Evolutionary conservation across 2,888 invertebrate genomes (phyloP), one percentile per base, ranked within the genome.

Genomic region (Drosophila stalkeri): DNA sequence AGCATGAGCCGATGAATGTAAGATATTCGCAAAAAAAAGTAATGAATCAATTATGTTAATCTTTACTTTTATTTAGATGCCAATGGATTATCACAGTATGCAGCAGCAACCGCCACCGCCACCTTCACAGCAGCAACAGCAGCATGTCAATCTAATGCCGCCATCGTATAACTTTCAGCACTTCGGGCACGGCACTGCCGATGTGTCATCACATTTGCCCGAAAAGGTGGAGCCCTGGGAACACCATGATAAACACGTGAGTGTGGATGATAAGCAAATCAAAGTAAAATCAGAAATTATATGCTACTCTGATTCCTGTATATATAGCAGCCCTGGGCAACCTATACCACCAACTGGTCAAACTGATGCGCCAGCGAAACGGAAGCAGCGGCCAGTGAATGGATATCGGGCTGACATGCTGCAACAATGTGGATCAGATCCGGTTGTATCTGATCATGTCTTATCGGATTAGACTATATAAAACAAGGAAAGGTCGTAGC

Each of bases 161-260:
- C 86, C 91, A 18, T 75, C 87, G 3, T 92, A 91, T 76, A 90
- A 88, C 61, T 93, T 92, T 85, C 91, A 91, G 54, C 93, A 92
- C 43, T 92, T 90, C 75, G 89, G 91, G 8, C 89, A 81, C n/a
- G 74, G 88, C 47, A 80, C 89, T n/a, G 86, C 87, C 43, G 91
- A 91, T 59, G 89, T 91, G 73, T 62, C 86, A 18, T 91, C 90
- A 39, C 91, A 89, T 62, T 88, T 93, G 86, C 90, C 92, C 35
- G 93, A 93, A 27, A 93, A 93, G 80, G 89, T 92, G 65, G 93
- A 93, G 78, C 83, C 87, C 67, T 93, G 93, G 93, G 93, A 93
- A 81, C 93, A 93, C 81, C 92, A 92, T 74, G 93, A 93, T 62
- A 93, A 93, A 69, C 93, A 93, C 81, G 93, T 93, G 83, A 91